Base-by-base conservation (phyloP, 2,113 vertebrate genomes). In the Pycnonotus jocosus region DNA sequence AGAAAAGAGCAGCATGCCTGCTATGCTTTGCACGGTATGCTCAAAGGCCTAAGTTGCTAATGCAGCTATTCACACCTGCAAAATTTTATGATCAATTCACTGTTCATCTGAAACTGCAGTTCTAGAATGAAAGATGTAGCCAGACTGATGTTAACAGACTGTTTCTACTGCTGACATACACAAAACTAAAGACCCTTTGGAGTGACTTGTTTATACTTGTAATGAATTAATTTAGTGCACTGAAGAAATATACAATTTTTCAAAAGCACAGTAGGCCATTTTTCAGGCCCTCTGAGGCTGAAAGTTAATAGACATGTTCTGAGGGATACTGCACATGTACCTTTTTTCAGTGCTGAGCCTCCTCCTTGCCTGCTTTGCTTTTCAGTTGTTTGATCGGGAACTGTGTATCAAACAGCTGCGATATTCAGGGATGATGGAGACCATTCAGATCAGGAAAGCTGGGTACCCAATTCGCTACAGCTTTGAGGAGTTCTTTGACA, bases 401-500 rank as follows among this genome's bases (percentile, higher is more conserved):
- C 98, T 99, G 62, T 99, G 99, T 80, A 94, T 99, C n/a, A 98
- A 97, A 45, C 99, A 99, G 96, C 98, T 99, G 72, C 98, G 99
- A 7, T 99, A 99, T 88, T 99, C 99, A 0, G 99, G 99, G 38
- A 99, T 99, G 99, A 98, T 99, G 99, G 99, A 99, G 97, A 99
- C 99, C 4, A 99, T 99, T 87, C 97, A 86, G 58, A 99, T 99
- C 97, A 98, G 99, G 71, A 99, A 98, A 90, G 96, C 99, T 2
- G 99, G 99, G 15, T 99, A 98, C 92, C 99, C 99, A 2, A 95
- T 99, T 19, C 99, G 99, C 45, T 99, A 99, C 97, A 98, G 95
- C 3, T 99, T 99, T 57, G 86, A 97, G 5, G 99, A 99, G 81
- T 99, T 99, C 87, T 97, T 99, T 3, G 97, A 97, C 5, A 98